Base-by-base conservation (phyloP, 2,113 vertebrate species). In the Conger conger region DNA sequence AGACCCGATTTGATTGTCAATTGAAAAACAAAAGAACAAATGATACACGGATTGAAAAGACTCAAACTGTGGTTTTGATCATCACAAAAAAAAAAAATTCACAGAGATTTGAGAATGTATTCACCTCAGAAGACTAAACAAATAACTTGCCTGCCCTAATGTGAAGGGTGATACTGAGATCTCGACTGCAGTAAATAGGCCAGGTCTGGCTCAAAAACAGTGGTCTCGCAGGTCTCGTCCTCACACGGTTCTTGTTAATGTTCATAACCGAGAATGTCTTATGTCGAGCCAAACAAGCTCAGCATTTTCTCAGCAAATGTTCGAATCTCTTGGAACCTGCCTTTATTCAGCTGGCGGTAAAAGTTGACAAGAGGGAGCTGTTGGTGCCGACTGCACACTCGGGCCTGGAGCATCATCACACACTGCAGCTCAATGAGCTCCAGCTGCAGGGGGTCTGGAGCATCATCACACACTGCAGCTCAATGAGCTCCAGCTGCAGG, bases 351-450 rank as follows among this genome's bases (percentile, higher is more conserved):
- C 23, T 68, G 60, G 4, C 60, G 60, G 60, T 85, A 85, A 82
- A 85, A 76, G 63, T 81, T 37, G 4, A 77, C 40, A 8, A 53
- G 30, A 63, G 54, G 35, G 30, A 86, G 40, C 30, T 80, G 76
- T 30, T 81, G 68, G 38, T 76, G 79, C 13, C 63, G 18, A 2
- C 82, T 86, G 82, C 23, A 17, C 68, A 82, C 77, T 86, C 76
- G 30, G 3, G n/a, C n/a, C n/a, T n/a, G n/a, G n/a, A n/a, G n/a
- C n/a, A n/a, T n/a, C 1, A 16, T 85, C n/a, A n/a, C 87, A 84
- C 87, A 79, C 83, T 82, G 85, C 79, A 82, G 82, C 79, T 84
- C 82, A 86, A 82, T 86, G 68, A 88, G 80, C 87, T 87, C 83
- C 53, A 85, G 68, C 82, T 90, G 88, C 77, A 90, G 84, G 1